phyloP scores from a whole-genome alignment of 2,888 invertebrate genomes.

The Linhomoeus sp. region DNA sequence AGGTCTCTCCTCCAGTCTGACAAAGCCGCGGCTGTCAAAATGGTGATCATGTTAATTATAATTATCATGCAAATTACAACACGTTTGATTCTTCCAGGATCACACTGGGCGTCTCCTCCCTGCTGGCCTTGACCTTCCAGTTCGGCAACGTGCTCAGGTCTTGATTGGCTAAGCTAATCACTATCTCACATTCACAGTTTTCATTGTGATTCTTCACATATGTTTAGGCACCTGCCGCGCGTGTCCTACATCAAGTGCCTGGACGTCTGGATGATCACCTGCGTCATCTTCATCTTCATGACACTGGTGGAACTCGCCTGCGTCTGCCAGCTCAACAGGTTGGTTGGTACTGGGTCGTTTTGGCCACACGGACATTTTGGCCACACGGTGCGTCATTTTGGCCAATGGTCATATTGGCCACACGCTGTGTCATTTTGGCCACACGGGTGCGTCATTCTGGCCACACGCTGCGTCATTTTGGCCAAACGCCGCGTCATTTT shows the following conservation, averaged over 20 bases:
- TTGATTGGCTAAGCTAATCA: too few relatives aligned
- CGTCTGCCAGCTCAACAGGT: slow-evolving; percentile 15
- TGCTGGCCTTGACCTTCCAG: slow-evolving; percentile 24
- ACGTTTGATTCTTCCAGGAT: slow-evolving; percentile 11
- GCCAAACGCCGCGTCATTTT: too few relatives aligned
- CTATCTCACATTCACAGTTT: too few relatives aligned
- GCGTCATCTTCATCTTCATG: slow-evolving; percentile 24
- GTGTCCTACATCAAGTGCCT: slow-evolving; percentile 27
- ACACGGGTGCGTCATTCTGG: too few relatives aligned
- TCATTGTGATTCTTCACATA: too few relatives aligned
- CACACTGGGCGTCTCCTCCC: slow-evolving; percentile 23
- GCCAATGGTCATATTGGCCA: too few relatives aligned
- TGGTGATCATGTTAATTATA: too few relatives aligned
- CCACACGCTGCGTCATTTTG: too few relatives aligned
- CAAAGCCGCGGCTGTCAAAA: too few relatives aligned
- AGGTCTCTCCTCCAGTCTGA: too few relatives aligned
- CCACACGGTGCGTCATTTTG: not conserved
- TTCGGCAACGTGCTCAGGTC: slow-evolving; percentile 25
- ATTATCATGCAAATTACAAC: too few relatives aligned
- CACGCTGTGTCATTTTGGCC: too few relatives aligned
- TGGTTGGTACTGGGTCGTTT: not conserved
- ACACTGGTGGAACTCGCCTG: slow-evolving; percentile 26
- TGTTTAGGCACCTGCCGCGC: slow-evolving; percentile 26
- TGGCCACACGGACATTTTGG: not conserved
- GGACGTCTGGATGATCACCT: slow-evolving; percentile 26